Percentiles rank a stretch among this genome's conserved stretches.
These are phyloP conservation scores for Rhineura floridana DNA, from an alignment of 2,113 vertebrate species.

Conservation along the genomic window DNA sequence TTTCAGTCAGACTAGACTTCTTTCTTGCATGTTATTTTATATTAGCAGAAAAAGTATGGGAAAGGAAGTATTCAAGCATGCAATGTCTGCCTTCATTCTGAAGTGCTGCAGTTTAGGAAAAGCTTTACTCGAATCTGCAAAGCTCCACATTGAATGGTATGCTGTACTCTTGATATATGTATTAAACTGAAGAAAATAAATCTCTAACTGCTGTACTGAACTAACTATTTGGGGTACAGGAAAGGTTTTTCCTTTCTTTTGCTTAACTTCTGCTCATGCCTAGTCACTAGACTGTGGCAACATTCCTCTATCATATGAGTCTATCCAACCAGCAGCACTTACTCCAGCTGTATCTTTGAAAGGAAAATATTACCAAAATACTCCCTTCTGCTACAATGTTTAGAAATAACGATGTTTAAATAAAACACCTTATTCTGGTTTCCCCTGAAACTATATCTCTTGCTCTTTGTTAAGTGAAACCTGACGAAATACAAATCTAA, in stretches of 20 bases:
- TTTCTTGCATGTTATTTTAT: no score
- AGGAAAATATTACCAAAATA: not conserved
- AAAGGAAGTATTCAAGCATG: no score
- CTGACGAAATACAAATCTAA: slow-evolving; percentile 38
- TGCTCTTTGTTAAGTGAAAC: slow-evolving; percentile 47
- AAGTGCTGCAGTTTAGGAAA: no score
- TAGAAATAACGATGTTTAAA: slow-evolving; percentile 36
- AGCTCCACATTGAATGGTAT: not conserved
- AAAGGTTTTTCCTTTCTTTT: not conserved
- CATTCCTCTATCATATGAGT: not conserved
- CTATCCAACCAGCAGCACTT: not conserved
- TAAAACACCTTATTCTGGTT: slow-evolving; percentile 46
- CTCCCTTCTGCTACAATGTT: slow-evolving; percentile 15
- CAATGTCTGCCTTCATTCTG: no score
- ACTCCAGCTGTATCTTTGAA: not conserved
- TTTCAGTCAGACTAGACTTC: no score
- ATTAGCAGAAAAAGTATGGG: no score
- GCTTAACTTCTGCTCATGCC: not conserved
- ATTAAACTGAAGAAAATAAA: not conserved
- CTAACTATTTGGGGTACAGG: not conserved
- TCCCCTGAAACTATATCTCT: slow-evolving; percentile 40
- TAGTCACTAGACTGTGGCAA: not conserved
- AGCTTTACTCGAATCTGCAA: no score
- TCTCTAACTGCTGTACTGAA: not conserved
- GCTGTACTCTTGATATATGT: not conserved